Evolutionary conservation across 2,113 vertebrate genomes (phyloP).

Genomic region (Myotis brandtii): DNA sequence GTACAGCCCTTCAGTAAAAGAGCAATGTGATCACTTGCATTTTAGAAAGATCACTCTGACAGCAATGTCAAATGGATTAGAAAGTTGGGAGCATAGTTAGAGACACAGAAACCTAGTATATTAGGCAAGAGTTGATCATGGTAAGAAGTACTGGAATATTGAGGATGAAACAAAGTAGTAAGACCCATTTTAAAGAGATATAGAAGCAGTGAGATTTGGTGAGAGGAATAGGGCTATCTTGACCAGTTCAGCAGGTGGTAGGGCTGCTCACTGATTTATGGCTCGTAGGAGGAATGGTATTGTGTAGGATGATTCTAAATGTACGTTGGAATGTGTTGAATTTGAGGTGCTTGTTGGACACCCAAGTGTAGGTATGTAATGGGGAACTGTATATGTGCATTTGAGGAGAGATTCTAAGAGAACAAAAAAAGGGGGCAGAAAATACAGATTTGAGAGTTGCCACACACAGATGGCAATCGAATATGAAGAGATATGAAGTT

Average conservation of each 20-base stretch:
- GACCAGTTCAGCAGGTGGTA: neutral
- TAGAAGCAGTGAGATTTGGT: neutral
- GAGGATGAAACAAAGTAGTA: neutral
- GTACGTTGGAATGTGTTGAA: neutral
- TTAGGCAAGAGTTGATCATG: neutral
- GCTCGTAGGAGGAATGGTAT: neutral
- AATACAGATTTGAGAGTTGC: neutral
- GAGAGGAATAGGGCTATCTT: neutral
- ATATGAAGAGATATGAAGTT: neutral
- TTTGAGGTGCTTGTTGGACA: neutral
- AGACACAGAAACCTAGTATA: neutral
- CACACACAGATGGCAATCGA: neutral
- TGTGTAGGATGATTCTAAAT: neutral
- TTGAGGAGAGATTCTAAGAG: neutral
- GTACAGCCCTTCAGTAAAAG: neutral
- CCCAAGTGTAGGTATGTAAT: neutral
- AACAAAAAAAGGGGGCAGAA: neutral
- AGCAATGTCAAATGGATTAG: neutral
- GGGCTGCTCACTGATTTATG: neutral
- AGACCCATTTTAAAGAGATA: neutral
- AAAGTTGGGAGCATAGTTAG: conserved; percentile 24
- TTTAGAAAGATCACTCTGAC: neutral
- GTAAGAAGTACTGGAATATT: neutral
- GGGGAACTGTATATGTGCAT: neutral
- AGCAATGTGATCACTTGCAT: neutral